Base-by-base conservation (phyloP, 1,140 invertebrate species). In the Carcinoscorpius rotundicauda region DNA sequence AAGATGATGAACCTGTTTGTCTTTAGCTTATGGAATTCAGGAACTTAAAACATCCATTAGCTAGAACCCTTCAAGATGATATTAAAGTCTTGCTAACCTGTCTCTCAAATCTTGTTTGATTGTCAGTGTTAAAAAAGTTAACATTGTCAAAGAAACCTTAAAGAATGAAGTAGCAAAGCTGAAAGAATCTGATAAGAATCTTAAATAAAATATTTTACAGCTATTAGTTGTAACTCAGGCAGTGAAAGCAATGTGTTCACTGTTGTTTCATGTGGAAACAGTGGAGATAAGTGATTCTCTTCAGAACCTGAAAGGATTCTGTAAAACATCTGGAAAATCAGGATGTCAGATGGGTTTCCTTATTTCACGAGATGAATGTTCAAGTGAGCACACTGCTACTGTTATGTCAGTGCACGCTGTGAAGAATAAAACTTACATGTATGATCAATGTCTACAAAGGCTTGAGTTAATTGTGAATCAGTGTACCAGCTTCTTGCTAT, bases 191-290 rank as follows among this genome's bases (percentile, higher is more conserved):
- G 73, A 74, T 9, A 66, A 56, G 57, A 65, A 66, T 29, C 60
- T 62, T 11, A 58, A 66, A 49, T 29, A 8, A 49, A 70, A 73
- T 6, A 61, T 58, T 8, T 52, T 71, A 61, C 72, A 86, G 71
- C 79, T 82, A 3, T 80, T 82, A 68, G 78, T 85, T 29, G 84
- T 93, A 57, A 81, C 87, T 29, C 93, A 97, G 77, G 87, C 91
- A 0, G 88, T 96, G 0, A 97, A 97, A 78, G 91, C 90, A 1
- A 86, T 98, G 6, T 93, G 91, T 75, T 85, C 90, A 49, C 78
- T 93, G 49, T 85, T 96, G 68, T 89, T 89, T 8, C 87, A 86
- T 64, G 83, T 96, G 3, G 90, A 96, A 77, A 96, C 92, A 0
- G 76, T 86, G 58, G 89, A 93, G 72, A 83, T 94, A 3, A 86